These are phyloP conservation scores for Diarsia mendica DNA, from an alignment of 2,888 invertebrate species.

Conservation along the genomic window DNA sequence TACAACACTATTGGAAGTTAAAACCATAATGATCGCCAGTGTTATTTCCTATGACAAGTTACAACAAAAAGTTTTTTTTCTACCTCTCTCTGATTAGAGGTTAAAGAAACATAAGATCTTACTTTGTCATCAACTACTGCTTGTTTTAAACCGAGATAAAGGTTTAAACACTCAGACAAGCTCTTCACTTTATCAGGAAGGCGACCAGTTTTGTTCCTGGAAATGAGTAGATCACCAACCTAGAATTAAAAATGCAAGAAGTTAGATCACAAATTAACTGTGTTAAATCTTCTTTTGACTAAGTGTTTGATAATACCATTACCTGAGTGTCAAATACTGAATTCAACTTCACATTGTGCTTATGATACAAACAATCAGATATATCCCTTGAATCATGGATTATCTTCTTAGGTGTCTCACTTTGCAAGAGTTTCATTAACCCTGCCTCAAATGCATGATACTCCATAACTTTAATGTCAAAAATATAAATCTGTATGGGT, in stretches of 20 bases:
- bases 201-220: slow-evolving; percentile 82
- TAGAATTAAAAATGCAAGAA: slow-evolving; percentile 64
- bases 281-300: background rate
- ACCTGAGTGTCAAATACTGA: slow-evolving; percentile 92
- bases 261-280: background rate
- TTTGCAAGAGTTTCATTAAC: slow-evolving; percentile 85
- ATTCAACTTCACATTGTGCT: slow-evolving; percentile 88
- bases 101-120: slow-evolving; percentile 38
- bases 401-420: slow-evolving; percentile 88
- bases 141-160: slow-evolving; percentile 84
- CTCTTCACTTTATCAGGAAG: slow-evolving; percentile 82
- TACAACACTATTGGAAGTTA: background rate
- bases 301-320: slow-evolving; percentile 25
- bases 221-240: slow-evolving; percentile 88
- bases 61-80: background rate
- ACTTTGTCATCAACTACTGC: slow-evolving; percentile 84
- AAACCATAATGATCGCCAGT: background rate
- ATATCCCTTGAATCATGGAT: slow-evolving; percentile 90
- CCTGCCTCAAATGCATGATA: slow-evolving; percentile 88
- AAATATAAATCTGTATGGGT: slow-evolving; percentile 86
- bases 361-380: slow-evolving; percentile 90
- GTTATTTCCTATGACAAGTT: background rate
- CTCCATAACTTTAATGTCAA: slow-evolving; percentile 88
- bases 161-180: slow-evolving; percentile 83
- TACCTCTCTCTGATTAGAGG: no score